Evolutionary conservation across 2,113 vertebrate species (phyloP), one percentile per base, ranked within the genome.

Genomic region (Rhegmatorhina hoffmannsi): DNA sequence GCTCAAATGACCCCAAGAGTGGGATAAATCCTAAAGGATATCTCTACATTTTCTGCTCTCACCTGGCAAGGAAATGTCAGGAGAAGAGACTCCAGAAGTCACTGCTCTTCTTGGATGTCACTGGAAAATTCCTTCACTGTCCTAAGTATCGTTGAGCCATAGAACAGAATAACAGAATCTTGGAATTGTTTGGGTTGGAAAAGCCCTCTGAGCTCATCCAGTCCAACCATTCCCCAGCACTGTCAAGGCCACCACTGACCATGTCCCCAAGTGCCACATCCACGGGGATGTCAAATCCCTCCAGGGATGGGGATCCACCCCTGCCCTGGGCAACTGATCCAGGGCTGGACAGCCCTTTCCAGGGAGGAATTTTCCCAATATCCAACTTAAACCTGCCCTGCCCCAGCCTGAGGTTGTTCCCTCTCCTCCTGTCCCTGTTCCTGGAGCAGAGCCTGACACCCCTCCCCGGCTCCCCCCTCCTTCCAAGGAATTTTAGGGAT

Each of bases 221-320:
- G 12, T 3, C 23, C 64, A 38, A 10, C 33, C 21, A 14, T 10
- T 10, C 40, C 29, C 46, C 55, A 62, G 17, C 64, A 23, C 46
- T 36, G 44, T 44, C 72, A 4, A 3, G 59, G 69, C 50, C 59
- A 47, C 1, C 49, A 11, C 40, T 29, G 15, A 1, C 24, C 34
- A 0, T 2, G 52, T 58, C 31, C 53, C 84, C 63, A 33, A 7
- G 55, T 12, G 74, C 23, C 84, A 87, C 63, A 26, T 4, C 6
- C 33, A 12, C 33, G 23, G 2, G 21, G 36, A 21, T 52, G 0
- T 17, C 11, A 9, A 36, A 68, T 31, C 3, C 33, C 36, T 3
- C 0, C 26, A 38, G 38, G 3, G 11, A 36, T 36, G 84, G 73
- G 3, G 0, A 25, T 1, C 31, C 53, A 31, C 0, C 0, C 10